These are phyloP conservation scores for Ceratosolen solmsi DNA, from an alignment of 1,140 invertebrate genomes.

Conservation along the genomic window DNA sequence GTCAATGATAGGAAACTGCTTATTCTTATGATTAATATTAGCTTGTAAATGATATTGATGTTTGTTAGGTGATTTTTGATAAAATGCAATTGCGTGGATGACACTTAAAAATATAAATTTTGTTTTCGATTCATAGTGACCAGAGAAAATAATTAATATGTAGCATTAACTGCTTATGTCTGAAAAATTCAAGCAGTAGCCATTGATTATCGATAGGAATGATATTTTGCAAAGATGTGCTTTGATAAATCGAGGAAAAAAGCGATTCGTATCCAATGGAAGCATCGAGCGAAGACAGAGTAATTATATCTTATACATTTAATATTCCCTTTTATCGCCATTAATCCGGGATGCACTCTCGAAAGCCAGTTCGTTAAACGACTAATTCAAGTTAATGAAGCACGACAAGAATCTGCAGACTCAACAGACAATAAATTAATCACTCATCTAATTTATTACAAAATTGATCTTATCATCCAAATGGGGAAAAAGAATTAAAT, in stretches of 20 bases:
- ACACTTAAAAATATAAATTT: too few relatives aligned
- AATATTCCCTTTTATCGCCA: slow-evolving; percentile 5
- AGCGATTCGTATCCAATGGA: background rate
- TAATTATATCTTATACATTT: background rate
- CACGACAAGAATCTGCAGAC: slow-evolving; percentile 12
- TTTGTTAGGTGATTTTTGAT: too few relatives aligned
- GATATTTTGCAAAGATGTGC: background rate
- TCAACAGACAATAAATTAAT: slow-evolving; percentile 28
- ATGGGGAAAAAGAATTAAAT: background rate
- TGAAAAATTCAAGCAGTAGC: too few relatives aligned
- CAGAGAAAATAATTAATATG: too few relatives aligned
- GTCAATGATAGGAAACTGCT: too few relatives aligned
- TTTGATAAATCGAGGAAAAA: background rate
- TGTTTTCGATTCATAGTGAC: too few relatives aligned
- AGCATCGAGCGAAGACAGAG: background rate
- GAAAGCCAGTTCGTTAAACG: background rate
- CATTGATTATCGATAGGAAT: background rate
- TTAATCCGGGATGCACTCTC: background rate
- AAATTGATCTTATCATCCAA: slow-evolving; percentile 24
- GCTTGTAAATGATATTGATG: too few relatives aligned
- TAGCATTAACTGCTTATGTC: too few relatives aligned
- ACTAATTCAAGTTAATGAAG: slow-evolving; percentile 23
- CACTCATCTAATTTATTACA: slow-evolving; percentile 24
- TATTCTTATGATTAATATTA: too few relatives aligned
- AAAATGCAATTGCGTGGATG: too few relatives aligned